Evolutionary conservation across 2,888 invertebrate species (phyloP).

Genomic region (Chalcis sispes): DNA sequence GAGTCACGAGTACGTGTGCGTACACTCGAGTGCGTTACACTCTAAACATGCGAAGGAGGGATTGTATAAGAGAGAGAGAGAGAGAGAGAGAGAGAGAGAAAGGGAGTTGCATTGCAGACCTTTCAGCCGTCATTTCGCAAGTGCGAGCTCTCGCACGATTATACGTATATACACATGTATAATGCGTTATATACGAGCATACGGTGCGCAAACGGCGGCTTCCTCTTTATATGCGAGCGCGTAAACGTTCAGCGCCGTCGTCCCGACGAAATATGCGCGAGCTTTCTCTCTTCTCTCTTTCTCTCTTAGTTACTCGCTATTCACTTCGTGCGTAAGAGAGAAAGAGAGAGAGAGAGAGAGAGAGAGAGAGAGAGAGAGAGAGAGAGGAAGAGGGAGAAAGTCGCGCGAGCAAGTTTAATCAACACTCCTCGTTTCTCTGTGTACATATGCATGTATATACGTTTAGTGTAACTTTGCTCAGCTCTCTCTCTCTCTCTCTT

Average conservation of each 20-base stretch:
- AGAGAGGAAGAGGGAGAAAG: not conserved
- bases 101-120: constrained; percentile 2
- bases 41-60: too few species aligned
- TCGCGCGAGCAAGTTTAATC: constrained; percentile 52
- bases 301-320: too few species aligned
- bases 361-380: constrained; percentile 5
- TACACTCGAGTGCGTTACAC: too few species aligned
- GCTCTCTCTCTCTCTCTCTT: not conserved
- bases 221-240: constrained; percentile 10
- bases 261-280: not conserved
- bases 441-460: not conserved
- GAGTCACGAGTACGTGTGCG: too few species aligned
- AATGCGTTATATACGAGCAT: constrained; percentile 5
- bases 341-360: not conserved
- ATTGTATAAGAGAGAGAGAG: too few species aligned
- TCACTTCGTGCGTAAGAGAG: not conserved
- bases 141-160: not conserved
- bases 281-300: not conserved
- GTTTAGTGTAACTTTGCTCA: not conserved
- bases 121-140: constrained; percentile 28
- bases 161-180: not conserved
- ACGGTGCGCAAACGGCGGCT: not conserved
- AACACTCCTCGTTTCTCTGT: constrained; percentile 37
- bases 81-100: too few species aligned
- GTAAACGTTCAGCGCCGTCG: not conserved